A percentile compares a stretch with the other conserved stretches of the same genome.
Evolutionary conservation across 2,113 vertebrate genomes (phyloP).

Genomic region (Neogale vison): DNA sequence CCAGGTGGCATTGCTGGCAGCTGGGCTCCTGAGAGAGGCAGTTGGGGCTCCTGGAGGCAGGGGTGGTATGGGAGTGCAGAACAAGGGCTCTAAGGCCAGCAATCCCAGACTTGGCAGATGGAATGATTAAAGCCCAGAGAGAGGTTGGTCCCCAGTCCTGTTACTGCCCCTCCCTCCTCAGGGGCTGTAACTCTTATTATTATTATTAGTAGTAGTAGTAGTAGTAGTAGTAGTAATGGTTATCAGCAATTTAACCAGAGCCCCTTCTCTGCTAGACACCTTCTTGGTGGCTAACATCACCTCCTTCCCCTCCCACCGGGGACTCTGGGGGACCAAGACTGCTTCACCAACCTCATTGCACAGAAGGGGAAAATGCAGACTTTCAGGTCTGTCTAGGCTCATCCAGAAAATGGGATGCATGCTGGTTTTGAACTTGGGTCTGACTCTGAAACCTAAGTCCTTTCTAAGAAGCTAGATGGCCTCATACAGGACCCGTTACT

Average conservation of each 20-base stretch:
- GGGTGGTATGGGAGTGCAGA: too few species aligned
- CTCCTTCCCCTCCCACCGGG: accelerated
- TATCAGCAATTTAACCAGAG: background rate
- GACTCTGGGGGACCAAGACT: too few species aligned
- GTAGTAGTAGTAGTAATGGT: too few species aligned
- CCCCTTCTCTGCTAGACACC: background rate
- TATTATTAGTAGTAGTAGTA: too few species aligned
- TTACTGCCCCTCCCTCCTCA: accelerated
- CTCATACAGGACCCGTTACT: accelerated
- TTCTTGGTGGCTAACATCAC: background rate
- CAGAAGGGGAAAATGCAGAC: accelerated
- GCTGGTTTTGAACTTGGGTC: background rate
- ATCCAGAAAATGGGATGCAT: accelerated
- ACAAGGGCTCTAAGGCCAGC: background rate
- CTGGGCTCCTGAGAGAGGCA: background rate
- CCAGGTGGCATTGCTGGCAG: background rate
- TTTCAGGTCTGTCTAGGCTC: background rate
- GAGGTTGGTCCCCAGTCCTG: accelerated
- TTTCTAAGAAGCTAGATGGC: background rate
- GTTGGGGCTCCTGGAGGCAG: too few species aligned
- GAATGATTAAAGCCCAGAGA: background rate
- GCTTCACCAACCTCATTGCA: accelerated
- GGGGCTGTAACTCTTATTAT: background rate
- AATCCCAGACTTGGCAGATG: background rate
- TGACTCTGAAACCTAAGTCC: background rate